phyloP scores from a whole-genome alignment of 2,888 invertebrate species.

The Thymelicus acteon region DNA sequence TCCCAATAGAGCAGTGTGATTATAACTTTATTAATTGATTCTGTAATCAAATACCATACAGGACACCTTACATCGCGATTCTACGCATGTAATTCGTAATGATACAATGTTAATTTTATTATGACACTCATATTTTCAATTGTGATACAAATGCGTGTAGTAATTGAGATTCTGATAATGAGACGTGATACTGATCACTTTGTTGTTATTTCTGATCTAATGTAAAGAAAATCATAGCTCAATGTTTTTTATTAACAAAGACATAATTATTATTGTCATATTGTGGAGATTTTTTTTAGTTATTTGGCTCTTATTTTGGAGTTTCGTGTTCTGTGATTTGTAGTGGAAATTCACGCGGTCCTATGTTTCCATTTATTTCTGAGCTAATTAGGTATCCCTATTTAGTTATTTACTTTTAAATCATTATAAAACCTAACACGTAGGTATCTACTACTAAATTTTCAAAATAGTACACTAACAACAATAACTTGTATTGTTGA shows the following conservation, averaged over 20 bases:
- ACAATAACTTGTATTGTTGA: too few relatives aligned
- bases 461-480: too few relatives aligned
- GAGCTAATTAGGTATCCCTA: too few relatives aligned
- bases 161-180: conserved; percentile 25
- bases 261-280: background rate
- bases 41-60: conserved; percentile 39
- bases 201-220: conserved; percentile 8
- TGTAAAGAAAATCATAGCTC: background rate
- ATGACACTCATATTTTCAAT: conserved; percentile 38
- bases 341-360: too few relatives aligned
- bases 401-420: too few relatives aligned
- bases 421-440: too few relatives aligned
- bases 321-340: too few relatives aligned
- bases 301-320: too few relatives aligned
- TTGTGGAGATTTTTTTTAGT: too few relatives aligned
- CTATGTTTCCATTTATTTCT: too few relatives aligned
- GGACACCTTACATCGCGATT: conserved; percentile 40
- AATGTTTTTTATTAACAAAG: background rate
- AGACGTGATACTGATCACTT: background rate
- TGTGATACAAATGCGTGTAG: conserved; percentile 29
- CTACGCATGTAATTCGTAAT: conserved; percentile 30
- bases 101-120: conserved; percentile 29
- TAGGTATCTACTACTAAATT: too few relatives aligned
- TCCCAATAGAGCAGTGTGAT: conserved; percentile 59
- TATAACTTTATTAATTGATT: conserved; percentile 46